Evolutionary conservation across 2,888 invertebrate species (phyloP).

Genomic region (Branchipolynoe longqiensis): DNA sequence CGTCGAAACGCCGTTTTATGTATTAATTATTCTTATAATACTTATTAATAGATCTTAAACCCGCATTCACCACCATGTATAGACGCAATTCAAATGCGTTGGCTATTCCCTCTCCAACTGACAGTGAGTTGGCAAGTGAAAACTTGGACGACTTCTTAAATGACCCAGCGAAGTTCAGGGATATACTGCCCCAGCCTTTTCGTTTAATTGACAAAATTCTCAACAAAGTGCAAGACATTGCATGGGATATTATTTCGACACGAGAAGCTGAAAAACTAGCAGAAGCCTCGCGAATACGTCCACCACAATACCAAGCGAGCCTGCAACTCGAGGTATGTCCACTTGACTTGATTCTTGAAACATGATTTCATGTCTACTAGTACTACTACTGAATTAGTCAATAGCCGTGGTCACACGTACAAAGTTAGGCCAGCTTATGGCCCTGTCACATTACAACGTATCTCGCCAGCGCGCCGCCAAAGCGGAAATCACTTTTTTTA

Average conservation of each 20-base stretch:
- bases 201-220: conserved; percentile 79
- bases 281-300: conserved; percentile 72
- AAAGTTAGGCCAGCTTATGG: too few species aligned
- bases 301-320: conserved; percentile 75
- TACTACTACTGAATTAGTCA: too few species aligned
- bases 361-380: conserved; percentile 15
- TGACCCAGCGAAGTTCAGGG: conserved; percentile 78
- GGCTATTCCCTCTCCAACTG: conserved; percentile 75
- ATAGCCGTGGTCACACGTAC: too few species aligned
- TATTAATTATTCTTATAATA: too few species aligned
- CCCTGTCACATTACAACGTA: too few species aligned
- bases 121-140: conserved; percentile 64
- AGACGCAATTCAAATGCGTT: conserved; percentile 76
- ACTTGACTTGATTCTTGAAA: too few species aligned
- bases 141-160: conserved; percentile 77
- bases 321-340: conserved; percentile 69
- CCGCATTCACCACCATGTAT: conserved; percentile 70
- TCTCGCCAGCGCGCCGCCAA: too few species aligned
- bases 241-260: conserved; percentile 74
- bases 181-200: conserved; percentile 79
- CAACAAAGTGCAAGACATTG: conserved; percentile 73
- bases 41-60: background rate
- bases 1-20: background rate
- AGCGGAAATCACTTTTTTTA: too few species aligned
- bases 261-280: conserved; percentile 72